These are phyloP conservation scores for Eulimnadia texana DNA, from an alignment of 1,140 invertebrate species.

Conservation along the genomic window DNA sequence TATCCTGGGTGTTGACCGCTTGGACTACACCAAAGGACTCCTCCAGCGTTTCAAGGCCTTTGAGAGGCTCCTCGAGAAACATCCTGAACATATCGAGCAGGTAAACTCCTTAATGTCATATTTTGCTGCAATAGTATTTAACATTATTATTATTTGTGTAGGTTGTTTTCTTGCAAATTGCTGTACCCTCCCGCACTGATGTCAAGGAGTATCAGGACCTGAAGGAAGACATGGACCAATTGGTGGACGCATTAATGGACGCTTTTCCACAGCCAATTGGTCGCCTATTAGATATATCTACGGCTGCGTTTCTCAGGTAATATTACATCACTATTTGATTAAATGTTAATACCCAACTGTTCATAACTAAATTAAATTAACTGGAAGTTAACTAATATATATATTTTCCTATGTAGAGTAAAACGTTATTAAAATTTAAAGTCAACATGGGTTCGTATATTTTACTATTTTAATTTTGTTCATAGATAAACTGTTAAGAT, in stretches of 20 bases:
- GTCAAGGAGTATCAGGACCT: constrained; percentile 81
- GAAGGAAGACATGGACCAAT: constrained; percentile 78
- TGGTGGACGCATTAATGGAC: constrained; percentile 71
- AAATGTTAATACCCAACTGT: too few species aligned
- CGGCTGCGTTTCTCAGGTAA: constrained; percentile 46
- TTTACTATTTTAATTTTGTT: neutral
- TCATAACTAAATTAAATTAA: too few species aligned
- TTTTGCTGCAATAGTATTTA: too few species aligned
- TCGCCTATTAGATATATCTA: constrained; percentile 82
- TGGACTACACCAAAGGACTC: constrained; percentile 84
- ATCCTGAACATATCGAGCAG: constrained; percentile 72
- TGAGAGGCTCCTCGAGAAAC: constrained; percentile 63
- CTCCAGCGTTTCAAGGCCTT: constrained; percentile 70
- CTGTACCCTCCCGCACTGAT: constrained; percentile 75
- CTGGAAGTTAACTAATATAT: too few species aligned
- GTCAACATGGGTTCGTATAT: neutral
- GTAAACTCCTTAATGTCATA: too few species aligned
- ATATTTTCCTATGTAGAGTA: too few species aligned
- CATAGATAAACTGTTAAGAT: too few species aligned
- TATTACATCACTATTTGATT: neutral
- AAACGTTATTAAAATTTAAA: neutral
- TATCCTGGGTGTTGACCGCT: constrained; percentile 67
- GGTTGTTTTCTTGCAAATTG: constrained; percentile 61
- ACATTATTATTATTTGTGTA: too few species aligned
- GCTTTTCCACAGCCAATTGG: constrained; percentile 77